Evolutionary conservation across 2,113 vertebrate genomes (phyloP), one percentile per base, ranked within the genome.

Genomic region (Podarcis cretensis): DNA sequence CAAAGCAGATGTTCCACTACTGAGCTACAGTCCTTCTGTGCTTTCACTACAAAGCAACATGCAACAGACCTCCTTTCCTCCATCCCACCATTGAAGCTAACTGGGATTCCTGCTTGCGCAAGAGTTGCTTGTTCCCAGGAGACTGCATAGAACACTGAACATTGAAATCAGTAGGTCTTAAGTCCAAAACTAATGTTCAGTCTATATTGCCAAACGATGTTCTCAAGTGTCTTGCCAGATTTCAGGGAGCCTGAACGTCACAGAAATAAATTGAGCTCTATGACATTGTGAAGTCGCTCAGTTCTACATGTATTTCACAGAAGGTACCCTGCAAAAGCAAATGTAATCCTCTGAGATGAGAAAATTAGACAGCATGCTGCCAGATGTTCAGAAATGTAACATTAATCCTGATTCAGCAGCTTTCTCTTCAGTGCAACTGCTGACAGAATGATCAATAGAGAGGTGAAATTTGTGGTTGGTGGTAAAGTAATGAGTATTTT

Each of bases 401-500:
- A 91, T 86, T 40, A 91, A 91, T 77, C 66, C 48, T 71, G 18
- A 86, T 83, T 37, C 84, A 79, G 18, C 25, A 75, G 32, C 5
- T 86, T 86, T n/a, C 77, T 32, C 78, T 89, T 89, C 20, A 90
- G 6, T 81, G 21, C 84, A 86, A 83, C 27, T 66, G 59, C 84
- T 86, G 57, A 68, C 63, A 91, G 59, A 91, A 94, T 85, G 83
- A 90, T 63, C 87, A 87, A 48, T 10, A 54, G 65, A 81, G 71
- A 86, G 25, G 90, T 83, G 9, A 93, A 90, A 43, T 87, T n/a
- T 87, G 32, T 40, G 86, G 69, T 5, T 89, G 75, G 91, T 86
- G 9, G 30, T 83, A 80, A 89, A 85, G 1, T 48, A 88, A 93
- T 73, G n/a, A 95, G 32, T 43, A 92, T 88, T 83, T 80, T 93